Evolutionary conservation across 1,140 invertebrate genomes (phyloP), one percentile per base, ranked within the genome.

Genomic region (Meteorus sp.): DNA sequence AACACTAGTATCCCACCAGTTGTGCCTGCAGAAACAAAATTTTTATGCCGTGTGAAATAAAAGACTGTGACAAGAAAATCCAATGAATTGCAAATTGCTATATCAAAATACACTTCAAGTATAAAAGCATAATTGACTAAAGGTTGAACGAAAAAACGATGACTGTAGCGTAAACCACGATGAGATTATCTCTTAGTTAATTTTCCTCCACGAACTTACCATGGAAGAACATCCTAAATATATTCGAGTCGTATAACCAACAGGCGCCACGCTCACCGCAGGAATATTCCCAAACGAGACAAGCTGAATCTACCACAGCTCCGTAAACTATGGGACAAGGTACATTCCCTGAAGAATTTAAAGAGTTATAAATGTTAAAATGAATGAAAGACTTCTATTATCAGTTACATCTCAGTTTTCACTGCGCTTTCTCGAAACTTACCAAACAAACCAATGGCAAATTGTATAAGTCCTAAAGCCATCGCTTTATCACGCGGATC

Each of bases 291-390:
- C 93, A 94, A 64, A 94, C 85, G 1, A 93, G 82, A 79, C 94
- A 96, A 1, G 93, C 91, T 1, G 91, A 93, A 83, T 96, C 94
- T 31, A 96, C 90, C 8, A 95, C 90, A 54, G 90, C 90, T 58
- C 93, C 93, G 77, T 95, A 96, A 62, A 96, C 86, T 68, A 95
- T 93, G 11, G 93, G 92, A 80, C 93, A 96, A 63, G 93, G 93
- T 63, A 95, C 92, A 75, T 95, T 96, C 59, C 85, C 85, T 86
- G 65, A 7, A 35, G 17, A 20, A 35, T 27, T 77, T 71, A 62
- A 48, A 27, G 33, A 19, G 25, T 9, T 58, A 61, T 23, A 37
- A 41, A 53, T 20, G 35, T 56, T 27, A 45, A 4, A 45, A 7
- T 19, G 37, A 37, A 33, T 8, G 3, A 6, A 19, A 20, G 31